Base-by-base conservation (phyloP, 2,888 invertebrate species). In the Tupiocoris notatus region DNA sequence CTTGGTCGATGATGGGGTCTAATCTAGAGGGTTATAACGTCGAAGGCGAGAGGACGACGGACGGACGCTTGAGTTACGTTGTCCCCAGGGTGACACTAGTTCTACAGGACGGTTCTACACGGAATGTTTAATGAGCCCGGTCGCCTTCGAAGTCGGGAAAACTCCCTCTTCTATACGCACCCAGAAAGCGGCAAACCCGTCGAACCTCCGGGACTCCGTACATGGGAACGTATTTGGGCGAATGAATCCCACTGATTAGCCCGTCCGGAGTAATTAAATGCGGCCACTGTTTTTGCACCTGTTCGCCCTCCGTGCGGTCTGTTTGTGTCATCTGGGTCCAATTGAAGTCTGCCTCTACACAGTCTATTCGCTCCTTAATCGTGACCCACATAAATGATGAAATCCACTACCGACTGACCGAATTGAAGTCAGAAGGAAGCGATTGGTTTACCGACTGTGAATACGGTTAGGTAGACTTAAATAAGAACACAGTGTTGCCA, bases 51-150 rank as follows among this genome's bases (percentile, higher is more conserved):
- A 39, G 39, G 39, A 39, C 39, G 39, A 39, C 39, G 39, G 39
- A 39, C 12, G 39, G 39, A 39, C 39, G 39, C 39, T 39, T 39
- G 39, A 39, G 39, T 39, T 39, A 39, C 39, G 39, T 39, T 39
- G 39, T 39, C 39, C 39, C 39, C 12, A 39, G 39, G 39, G 39
- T 39, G 39, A 39, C 39, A 39, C 39, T 39, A 39, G 39, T 39
- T 39, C 39, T 39, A 39, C 39, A 12, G 39, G 39, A 39, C 12
- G 39, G 39, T 12, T 39, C 67, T 57, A 21, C 21, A 6, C 54
- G 22, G 67, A 67, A 67, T 67, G 67, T 54, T 54, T 67, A 67
- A 67, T 67, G 67, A 66, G 64, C 9, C 64, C 25, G 39, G 39
- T 39, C 39, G 39, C 3, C 6, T 39, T 39, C 39, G 64, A 65